Evolutionary conservation across 1,140 invertebrate species (phyloP).

Genomic region (Leptestheria dahalacensis): DNA sequence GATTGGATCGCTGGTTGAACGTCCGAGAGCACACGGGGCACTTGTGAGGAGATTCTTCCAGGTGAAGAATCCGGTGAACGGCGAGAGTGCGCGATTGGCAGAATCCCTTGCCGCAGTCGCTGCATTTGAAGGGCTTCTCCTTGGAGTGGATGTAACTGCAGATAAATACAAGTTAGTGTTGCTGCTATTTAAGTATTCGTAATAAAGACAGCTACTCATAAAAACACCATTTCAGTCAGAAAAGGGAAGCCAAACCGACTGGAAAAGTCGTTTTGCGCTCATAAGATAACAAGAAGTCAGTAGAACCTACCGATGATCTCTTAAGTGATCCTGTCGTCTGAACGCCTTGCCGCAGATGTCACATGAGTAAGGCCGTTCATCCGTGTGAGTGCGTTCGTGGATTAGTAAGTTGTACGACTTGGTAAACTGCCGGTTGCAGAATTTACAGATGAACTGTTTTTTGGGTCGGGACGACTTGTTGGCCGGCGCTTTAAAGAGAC

Average conservation of each 20-base stretch:
- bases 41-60: conserved; percentile 77
- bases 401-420: conserved; percentile 97
- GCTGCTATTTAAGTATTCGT: too few relatives aligned
- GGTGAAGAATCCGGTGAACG: conserved; percentile 80
- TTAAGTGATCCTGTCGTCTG: conserved; percentile 40
- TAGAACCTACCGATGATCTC: conserved; percentile 34
- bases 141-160: conserved; percentile 90
- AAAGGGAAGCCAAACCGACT: conserved; percentile 1
- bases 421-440: conserved; percentile 91
- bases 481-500: conserved; percentile 19
- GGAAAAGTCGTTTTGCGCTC: too few relatives aligned
- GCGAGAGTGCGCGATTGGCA: conserved; percentile 88
- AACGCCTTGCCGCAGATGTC: conserved; percentile 82
- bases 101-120: conserved; percentile 90
- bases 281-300: background rate
- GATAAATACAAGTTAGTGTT: background rate
- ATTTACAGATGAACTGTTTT: conserved; percentile 72
- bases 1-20: conserved; percentile 74
- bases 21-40: conserved; percentile 61
- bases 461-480: conserved; percentile 37
- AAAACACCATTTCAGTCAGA: background rate
- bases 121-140: conserved; percentile 93
- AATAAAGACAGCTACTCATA: too few relatives aligned
- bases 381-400: conserved; percentile 93
- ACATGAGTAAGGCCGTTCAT: conserved; percentile 94